Evolutionary conservation across 2,113 vertebrate genomes (phyloP).

Genomic region (Columba janthina): DNA sequence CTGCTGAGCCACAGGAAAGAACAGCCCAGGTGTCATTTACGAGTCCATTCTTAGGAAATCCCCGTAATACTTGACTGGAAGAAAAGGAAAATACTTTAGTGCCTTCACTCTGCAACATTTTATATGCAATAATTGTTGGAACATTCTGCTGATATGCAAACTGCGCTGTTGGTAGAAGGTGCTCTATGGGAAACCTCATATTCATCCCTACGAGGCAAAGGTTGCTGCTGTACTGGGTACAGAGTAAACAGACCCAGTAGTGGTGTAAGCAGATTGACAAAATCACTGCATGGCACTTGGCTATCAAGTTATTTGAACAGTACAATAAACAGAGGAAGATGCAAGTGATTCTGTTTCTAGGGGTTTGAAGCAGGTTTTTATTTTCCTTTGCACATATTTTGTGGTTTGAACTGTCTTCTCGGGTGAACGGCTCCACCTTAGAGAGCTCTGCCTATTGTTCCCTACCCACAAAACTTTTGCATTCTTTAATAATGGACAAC

Average conservation of each 20-base stretch:
- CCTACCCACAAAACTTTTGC: neutral
- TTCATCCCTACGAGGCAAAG: neutral
- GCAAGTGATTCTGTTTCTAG: neutral
- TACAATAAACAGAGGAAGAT: neutral
- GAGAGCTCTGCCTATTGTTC: neutral
- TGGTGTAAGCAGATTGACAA: neutral
- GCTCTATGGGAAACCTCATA: neutral
- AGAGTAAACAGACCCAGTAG: neutral
- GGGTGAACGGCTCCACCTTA: fast-evolving
- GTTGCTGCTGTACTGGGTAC: neutral
- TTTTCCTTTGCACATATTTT: fast-evolving
- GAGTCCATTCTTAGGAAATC: neutral
- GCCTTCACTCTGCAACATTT: fast-evolving
- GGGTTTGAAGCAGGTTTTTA: neutral
- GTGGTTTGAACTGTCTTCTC: neutral
- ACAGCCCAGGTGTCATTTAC: neutral
- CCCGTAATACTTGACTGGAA: neutral
- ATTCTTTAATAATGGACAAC: neutral
- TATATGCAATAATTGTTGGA: neutral
- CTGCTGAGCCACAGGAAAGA: neutral
- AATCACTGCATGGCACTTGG: neutral
- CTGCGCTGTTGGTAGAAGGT: neutral
- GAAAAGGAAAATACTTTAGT: neutral
- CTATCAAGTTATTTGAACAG: neutral
- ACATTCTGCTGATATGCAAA: neutral